phyloP scores from a whole-genome alignment of 2,797 vertebrate genomes.

The Alectoris magna region DNA sequence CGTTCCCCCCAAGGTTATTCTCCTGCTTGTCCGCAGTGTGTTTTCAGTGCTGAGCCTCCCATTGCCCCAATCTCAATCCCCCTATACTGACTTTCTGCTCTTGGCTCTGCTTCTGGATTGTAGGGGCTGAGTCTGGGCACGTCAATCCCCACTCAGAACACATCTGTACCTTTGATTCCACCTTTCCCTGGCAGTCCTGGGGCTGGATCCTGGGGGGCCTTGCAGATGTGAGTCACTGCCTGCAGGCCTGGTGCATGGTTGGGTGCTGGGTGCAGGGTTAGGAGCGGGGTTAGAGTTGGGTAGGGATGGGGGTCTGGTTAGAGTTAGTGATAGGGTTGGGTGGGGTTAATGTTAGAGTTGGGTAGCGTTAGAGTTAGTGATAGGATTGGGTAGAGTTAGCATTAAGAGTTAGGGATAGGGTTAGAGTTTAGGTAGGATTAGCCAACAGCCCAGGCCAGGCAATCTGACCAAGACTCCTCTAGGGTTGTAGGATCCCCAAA shows the following conservation, averaged over 20 bases:
- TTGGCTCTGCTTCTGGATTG: background rate
- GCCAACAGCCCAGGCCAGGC: too few species aligned
- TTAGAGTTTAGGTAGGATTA: background rate
- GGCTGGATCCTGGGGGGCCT: background rate
- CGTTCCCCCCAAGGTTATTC: background rate
- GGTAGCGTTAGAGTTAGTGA: too few species aligned
- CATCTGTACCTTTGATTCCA: slow-evolving; percentile 8
- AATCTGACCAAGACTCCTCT: background rate
- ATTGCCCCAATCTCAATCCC: background rate
- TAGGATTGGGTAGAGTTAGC: background rate
- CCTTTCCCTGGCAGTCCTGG: background rate
- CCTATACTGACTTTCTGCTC: background rate
- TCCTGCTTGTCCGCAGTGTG: background rate
- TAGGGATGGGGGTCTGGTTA: too few species aligned
- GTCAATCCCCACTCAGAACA: background rate
- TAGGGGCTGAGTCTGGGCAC: slow-evolving; percentile 40
- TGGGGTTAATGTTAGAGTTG: too few species aligned
- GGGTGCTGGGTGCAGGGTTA: background rate
- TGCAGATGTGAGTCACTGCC: background rate
- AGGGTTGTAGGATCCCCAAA: accelerated
- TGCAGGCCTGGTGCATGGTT: accelerated
- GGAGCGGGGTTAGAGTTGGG: background rate
- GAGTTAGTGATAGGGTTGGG: too few species aligned
- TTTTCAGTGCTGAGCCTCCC: background rate
- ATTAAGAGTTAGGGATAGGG: too few species aligned